Evolutionary conservation across 1,140 invertebrate species (phyloP).

Genomic region (Chrysoperla carnea): DNA sequence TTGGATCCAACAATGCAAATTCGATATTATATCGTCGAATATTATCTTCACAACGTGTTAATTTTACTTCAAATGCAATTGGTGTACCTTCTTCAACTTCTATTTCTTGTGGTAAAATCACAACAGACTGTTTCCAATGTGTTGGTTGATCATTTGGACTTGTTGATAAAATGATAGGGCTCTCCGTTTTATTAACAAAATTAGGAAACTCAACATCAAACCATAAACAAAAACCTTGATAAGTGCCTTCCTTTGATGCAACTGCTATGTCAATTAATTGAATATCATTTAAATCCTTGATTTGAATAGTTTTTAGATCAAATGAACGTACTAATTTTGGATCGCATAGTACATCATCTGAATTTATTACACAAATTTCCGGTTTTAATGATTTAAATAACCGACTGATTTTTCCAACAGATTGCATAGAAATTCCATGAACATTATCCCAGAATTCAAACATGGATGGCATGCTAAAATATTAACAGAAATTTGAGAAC

Average conservation of each 20-base stretch:
- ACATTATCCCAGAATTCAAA: slow-evolving; percentile 38
- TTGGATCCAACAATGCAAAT: slow-evolving; percentile 48
- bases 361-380: slow-evolving; percentile 24
- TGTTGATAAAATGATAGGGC: slow-evolving; percentile 45
- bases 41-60: slow-evolving; percentile 30
- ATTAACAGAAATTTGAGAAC: not conserved
- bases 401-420: slow-evolving; percentile 29
- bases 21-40: slow-evolving; percentile 45
- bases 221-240: slow-evolving; percentile 56
- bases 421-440: slow-evolving; percentile 33
- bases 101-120: slow-evolving; percentile 39
- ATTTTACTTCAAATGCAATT: slow-evolving; percentile 43
- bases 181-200: slow-evolving; percentile 7
- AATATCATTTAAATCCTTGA: slow-evolving; percentile 27
- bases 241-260: slow-evolving; percentile 34
- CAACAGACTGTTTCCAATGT: slow-evolving; percentile 97
- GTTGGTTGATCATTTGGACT: slow-evolving; percentile 58
- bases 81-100: slow-evolving; percentile 36
- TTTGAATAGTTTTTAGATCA: slow-evolving; percentile 30
- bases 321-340: slow-evolving; percentile 35
- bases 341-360: slow-evolving; percentile 30
- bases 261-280: slow-evolving; percentile 25
- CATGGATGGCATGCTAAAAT: slow-evolving; percentile 35
- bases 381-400: slow-evolving; percentile 26
- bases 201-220: slow-evolving; percentile 37